Evolutionary conservation across 1,140 invertebrate genomes (phyloP).

Genomic region (Mizuhopecten yessoensis): DNA sequence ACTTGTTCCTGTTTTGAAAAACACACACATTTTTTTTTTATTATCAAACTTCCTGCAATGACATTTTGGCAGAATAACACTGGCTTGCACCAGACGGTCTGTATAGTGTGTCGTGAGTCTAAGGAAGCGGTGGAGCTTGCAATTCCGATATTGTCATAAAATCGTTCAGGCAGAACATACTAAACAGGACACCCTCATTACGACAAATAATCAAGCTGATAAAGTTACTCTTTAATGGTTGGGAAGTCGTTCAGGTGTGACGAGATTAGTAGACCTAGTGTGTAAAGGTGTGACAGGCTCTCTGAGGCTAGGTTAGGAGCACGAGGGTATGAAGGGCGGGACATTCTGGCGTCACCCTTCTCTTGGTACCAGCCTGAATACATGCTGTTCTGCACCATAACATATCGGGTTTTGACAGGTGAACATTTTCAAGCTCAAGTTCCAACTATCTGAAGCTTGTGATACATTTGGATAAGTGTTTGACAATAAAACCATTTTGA

Average conservation of each 20-base stretch:
- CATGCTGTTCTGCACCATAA: neutral
- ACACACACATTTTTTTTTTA: neutral
- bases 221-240: constrained; percentile 25
- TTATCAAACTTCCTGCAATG: neutral
- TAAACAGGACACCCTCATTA: constrained; percentile 34
- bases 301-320: neutral
- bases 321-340: neutral
- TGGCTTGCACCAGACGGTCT: neutral
- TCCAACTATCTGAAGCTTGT: neutral
- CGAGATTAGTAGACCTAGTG: neutral
- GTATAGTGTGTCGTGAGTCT: neutral
- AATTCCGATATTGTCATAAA: neutral
- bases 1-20: constrained; percentile 26
- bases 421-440: neutral
- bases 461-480: neutral
- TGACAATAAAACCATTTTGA: neutral
- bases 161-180: neutral
- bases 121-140: neutral
- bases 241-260: neutral
- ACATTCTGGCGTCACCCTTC: constrained; percentile 2
- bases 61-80: constrained; percentile 3
- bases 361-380: neutral
- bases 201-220: neutral
- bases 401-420: too few relatives aligned
- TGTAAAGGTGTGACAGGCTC: neutral